Percentiles rank a stretch among this genome's conserved stretches.
Evolutionary conservation across 2,797 vertebrate species (phyloP).

Genomic region (Gadopsis bispinosus): DNA sequence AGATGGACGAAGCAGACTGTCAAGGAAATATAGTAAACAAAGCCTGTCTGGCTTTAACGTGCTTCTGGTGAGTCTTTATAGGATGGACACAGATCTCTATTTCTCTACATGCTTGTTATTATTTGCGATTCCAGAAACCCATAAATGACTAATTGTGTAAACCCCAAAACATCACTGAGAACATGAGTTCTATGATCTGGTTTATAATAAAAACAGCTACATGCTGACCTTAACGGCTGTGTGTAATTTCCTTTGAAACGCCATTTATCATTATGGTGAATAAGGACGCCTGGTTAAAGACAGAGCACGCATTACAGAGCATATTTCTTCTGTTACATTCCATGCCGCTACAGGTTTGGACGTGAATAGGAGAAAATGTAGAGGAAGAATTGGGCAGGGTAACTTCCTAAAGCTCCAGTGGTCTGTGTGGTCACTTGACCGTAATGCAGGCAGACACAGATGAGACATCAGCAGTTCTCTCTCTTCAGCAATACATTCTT

Average conservation of each 20-base stretch:
- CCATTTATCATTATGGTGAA: not conserved
- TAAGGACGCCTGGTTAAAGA: not conserved
- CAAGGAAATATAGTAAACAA: slow-evolving; percentile 26
- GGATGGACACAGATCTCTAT: not conserved
- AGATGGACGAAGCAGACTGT: slow-evolving; percentile 7
- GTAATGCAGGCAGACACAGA: slow-evolving; percentile 44
- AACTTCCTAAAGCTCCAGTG: slow-evolving; percentile 20
- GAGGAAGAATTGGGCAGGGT: not conserved
- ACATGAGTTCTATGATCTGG: not conserved
- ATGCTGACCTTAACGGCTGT: not conserved
- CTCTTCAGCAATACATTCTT: slow-evolving; percentile 31
- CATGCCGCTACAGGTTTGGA: slow-evolving; percentile 3
- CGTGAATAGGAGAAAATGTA: slow-evolving; percentile 3
- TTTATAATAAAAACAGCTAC: not conserved
- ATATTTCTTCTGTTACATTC: not conserved
- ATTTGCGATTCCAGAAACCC: not conserved
- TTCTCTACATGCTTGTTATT: not conserved
- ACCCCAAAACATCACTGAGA: not conserved
- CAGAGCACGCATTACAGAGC: not conserved
- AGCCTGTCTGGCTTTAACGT: not conserved
- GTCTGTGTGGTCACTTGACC: slow-evolving; percentile 42
- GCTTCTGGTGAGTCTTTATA: not conserved
- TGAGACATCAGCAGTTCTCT: slow-evolving; percentile 42
- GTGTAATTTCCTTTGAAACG: not conserved
- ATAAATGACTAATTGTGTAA: not conserved